Conservation (phyloP, 1,140 invertebrate species). For the Metopolophium dirhodum region DNA sequence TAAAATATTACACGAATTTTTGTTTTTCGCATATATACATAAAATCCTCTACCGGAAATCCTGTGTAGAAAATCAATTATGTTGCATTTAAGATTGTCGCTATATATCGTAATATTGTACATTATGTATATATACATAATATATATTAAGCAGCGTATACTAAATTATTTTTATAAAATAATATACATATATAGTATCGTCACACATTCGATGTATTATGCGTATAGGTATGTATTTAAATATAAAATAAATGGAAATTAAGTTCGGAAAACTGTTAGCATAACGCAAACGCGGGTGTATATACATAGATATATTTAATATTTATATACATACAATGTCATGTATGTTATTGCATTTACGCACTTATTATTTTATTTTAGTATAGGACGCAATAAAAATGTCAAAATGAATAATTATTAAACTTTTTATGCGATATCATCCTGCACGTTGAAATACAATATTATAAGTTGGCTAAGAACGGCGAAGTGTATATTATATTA, state of each 20-base stretch:
- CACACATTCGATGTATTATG: background rate
- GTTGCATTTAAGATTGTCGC: background rate
- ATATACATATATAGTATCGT: background rate
- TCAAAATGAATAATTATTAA: constrained; percentile 39
- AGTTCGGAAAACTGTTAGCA: background rate
- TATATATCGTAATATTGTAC: background rate
- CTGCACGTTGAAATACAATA: background rate
- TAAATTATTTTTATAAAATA: background rate
- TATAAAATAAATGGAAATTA: background rate
- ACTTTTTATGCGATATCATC: background rate
- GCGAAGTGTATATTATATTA: background rate
- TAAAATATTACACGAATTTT: constrained; percentile 12
- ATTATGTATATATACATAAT: background rate
- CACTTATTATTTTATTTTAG: background rate
- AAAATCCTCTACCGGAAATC: background rate
- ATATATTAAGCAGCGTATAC: background rate
- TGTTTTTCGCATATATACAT: background rate
- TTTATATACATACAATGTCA: no score
- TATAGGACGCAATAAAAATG: constrained; percentile 36
- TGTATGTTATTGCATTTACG: background rate
- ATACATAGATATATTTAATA: background rate
- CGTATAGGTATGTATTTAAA: background rate
- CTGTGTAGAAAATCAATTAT: constrained; percentile 9
- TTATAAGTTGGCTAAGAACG: background rate
- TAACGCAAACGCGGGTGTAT: background rate